Percentiles rank a stretch among this genome's conserved stretches.
These are phyloP conservation scores for Corythaixoides concolor DNA, from an alignment of 2,113 vertebrate species.

Conservation along the genomic window DNA sequence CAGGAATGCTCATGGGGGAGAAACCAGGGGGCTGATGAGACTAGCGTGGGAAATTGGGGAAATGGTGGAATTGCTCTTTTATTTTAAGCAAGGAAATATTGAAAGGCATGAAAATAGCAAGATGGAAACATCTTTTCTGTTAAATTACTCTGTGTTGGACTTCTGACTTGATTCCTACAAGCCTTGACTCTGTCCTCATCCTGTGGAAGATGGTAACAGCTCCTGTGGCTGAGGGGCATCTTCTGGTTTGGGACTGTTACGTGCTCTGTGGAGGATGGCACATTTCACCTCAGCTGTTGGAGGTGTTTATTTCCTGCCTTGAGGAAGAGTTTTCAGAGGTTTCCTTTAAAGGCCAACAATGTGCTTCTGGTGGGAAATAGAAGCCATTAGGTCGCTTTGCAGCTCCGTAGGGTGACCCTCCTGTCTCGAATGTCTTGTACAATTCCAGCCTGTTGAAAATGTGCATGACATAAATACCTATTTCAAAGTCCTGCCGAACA, in stretches of 20 bases:
- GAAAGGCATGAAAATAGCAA: background rate
- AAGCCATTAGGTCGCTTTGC: background rate
- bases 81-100: background rate
- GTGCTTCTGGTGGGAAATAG: background rate
- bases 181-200: background rate
- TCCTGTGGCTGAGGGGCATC: background rate
- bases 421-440: background rate
- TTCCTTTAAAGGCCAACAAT: background rate
- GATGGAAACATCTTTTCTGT: background rate
- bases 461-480: background rate
- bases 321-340: background rate
- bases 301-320: background rate
- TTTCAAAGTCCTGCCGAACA: background rate
- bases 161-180: background rate
- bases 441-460: background rate
- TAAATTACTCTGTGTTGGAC: background rate
- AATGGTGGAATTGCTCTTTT: background rate
- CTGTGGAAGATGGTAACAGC: background rate
- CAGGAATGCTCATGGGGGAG: background rate
- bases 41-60: background rate
- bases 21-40: background rate
- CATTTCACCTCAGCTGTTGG: fast-evolving
- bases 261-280: background rate
- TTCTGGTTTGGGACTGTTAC: background rate
- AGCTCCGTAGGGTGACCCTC: background rate